These are phyloP conservation scores for Triops cancriformis DNA, from an alignment of 1,140 invertebrate genomes.

Conservation along the genomic window DNA sequence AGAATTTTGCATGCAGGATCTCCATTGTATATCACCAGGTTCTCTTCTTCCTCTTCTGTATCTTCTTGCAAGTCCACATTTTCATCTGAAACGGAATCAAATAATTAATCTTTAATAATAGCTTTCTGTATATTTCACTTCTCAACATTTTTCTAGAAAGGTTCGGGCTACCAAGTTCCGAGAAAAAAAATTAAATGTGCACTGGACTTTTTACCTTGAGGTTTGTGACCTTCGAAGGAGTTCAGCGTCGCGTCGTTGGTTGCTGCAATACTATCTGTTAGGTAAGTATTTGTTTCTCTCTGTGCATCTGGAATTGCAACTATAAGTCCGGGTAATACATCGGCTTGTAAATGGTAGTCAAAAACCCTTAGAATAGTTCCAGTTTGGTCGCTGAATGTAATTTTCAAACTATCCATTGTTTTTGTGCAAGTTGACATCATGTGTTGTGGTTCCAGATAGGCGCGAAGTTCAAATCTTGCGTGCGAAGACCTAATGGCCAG, in stretches of 20 bases:
- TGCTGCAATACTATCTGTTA: background rate
- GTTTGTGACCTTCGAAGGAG: conserved; percentile 2
- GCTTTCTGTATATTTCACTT: too few species aligned
- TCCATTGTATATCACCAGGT: background rate
- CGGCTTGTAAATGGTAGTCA: background rate
- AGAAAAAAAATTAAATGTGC: background rate
- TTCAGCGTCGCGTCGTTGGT: background rate
- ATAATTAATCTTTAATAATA: too few species aligned
- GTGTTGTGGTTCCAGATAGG: background rate
- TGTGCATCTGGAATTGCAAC: background rate
- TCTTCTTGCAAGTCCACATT: background rate
- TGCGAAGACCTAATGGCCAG: background rate
- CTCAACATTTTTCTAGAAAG: too few species aligned
- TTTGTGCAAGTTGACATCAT: background rate
- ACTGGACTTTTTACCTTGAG: conserved; percentile 36
- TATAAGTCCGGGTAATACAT: background rate
- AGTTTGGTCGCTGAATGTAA: background rate
- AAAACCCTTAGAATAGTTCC: background rate
- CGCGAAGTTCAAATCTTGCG: background rate
- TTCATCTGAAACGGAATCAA: background rate
- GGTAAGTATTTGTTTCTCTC: background rate
- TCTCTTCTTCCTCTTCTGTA: background rate
- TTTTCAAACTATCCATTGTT: background rate
- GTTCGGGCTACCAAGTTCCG: background rate
- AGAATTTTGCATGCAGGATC: background rate